phyloP scores from a whole-genome alignment of 2,888 invertebrate species.

The Meganola albula region DNA sequence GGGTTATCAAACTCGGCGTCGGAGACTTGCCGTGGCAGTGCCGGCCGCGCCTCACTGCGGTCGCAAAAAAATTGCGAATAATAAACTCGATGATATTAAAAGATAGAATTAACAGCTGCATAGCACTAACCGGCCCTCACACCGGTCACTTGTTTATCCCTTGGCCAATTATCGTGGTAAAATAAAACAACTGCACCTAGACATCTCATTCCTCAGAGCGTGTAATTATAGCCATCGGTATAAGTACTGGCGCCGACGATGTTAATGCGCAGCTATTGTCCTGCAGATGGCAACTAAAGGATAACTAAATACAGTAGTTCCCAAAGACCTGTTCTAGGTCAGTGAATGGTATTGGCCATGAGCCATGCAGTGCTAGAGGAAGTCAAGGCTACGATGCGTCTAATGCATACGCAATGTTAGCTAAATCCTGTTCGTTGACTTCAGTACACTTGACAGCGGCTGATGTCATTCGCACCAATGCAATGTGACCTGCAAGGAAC shows the following conservation, averaged over 20 bases:
- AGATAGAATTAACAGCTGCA: constrained; percentile 67
- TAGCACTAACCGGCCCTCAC: constrained; percentile 45
- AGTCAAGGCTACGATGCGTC: constrained; percentile 63
- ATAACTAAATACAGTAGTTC: constrained; percentile 41
- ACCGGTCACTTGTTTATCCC: constrained; percentile 35
- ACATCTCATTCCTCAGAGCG: constrained; percentile 22
- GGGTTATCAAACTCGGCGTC: constrained; percentile 76
- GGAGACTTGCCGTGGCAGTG: constrained; percentile 59
- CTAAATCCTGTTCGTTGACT: constrained; percentile 72
- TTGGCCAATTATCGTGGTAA: constrained; percentile 29
- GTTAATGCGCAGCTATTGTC: constrained; percentile 15
- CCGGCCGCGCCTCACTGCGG: constrained; percentile 61
- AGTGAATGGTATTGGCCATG: constrained; percentile 64
- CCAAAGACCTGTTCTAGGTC: constrained; percentile 50
- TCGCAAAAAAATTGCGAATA: constrained; percentile 73
- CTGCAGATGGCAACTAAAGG: constrained; percentile 16
- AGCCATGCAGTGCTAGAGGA: constrained; percentile 57
- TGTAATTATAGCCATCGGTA: constrained; percentile 17
- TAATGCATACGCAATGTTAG: constrained; percentile 66
- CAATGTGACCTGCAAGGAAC: constrained; percentile 70
- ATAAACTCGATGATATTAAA: constrained; percentile 74
- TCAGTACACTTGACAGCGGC: constrained; percentile 67
- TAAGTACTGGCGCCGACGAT: constrained; percentile 16
- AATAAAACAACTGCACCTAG: constrained; percentile 26
- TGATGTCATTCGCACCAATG: constrained; percentile 70